These are phyloP conservation scores for Arothron firmamentum DNA, from an alignment of 2,113 vertebrate species.

Conservation along the genomic window DNA sequence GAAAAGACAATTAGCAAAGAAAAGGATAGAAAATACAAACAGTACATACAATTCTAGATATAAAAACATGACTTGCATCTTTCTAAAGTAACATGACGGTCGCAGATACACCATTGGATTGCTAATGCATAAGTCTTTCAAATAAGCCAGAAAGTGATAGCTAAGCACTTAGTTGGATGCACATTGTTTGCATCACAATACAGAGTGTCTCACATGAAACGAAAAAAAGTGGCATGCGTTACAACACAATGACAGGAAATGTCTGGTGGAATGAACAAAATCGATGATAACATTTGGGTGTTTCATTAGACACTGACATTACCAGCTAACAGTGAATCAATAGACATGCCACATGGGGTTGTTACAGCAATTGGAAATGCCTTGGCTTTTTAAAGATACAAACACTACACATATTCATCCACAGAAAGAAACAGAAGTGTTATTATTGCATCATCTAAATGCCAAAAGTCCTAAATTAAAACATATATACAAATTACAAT, in stretches of 20 bases:
- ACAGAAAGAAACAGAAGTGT: constrained; percentile 49
- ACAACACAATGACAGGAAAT: constrained; percentile 21
- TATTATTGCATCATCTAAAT: constrained; percentile 78
- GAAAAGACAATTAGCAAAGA: constrained; percentile 7
- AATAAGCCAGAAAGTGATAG: constrained; percentile 23
- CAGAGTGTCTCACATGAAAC: constrained; percentile 19
- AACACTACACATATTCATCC: constrained; percentile 45
- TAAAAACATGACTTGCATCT: constrained; percentile 21
- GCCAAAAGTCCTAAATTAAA: constrained; percentile 60
- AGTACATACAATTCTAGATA: constrained; percentile 32
- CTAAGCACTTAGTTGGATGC: constrained; percentile 24
- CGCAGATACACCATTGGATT: constrained; percentile 11
- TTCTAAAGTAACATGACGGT: constrained; percentile 29
- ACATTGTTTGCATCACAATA: constrained; percentile 15
- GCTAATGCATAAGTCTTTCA: constrained; percentile 9
- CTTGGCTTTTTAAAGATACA: constrained; percentile 59
- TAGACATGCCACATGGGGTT: constrained; percentile 43
- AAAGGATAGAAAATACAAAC: constrained; percentile 27
- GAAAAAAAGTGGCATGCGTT: constrained; percentile 19
- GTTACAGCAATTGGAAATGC: constrained; percentile 62
- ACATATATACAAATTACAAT: constrained; percentile 59
- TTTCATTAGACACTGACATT: constrained; percentile 23
- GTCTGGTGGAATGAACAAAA: constrained; percentile 27
- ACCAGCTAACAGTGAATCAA: constrained; percentile 21
- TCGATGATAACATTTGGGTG: constrained; percentile 24